These are phyloP conservation scores for Ellobium chinense DNA, from an alignment of 2,888 invertebrate species.

Conservation along the genomic window DNA sequence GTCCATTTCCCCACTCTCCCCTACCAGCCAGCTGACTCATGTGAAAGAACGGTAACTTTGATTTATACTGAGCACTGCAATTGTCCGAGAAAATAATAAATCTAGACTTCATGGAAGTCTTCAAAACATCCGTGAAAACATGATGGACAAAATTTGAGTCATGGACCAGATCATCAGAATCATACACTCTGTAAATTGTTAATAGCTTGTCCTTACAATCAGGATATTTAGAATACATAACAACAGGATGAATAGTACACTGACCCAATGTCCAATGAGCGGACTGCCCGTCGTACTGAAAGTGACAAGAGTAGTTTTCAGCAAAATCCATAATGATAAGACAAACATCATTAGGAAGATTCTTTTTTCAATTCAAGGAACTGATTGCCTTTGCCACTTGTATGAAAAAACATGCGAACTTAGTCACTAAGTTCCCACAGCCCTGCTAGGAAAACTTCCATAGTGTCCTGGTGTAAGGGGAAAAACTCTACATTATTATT, in stretches of 20 bases:
- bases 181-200: background rate
- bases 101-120: background rate
- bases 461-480: too few relatives aligned
- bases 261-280: background rate
- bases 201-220: background rate
- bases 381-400: background rate
- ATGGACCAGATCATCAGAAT: background rate
- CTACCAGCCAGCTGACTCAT: constrained; percentile 4
- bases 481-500: too few relatives aligned
- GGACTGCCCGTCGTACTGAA: background rate
- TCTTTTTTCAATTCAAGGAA: background rate
- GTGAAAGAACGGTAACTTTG: constrained; percentile 5
- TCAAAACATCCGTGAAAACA: background rate
- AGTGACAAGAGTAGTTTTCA: background rate
- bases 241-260: background rate
- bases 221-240: background rate
- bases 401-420: background rate
- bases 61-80: constrained; percentile 17
- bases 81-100: constrained; percentile 17
- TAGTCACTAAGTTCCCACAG: background rate
- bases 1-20: background rate
- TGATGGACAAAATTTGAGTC: background rate
- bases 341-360: background rate
- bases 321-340: background rate
- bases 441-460: too few relatives aligned